A percentile compares a stretch with the other conserved stretches of the same genome.
phyloP scores from a whole-genome alignment of 2,797 vertebrate species.

The Sebastolobus alascanus region DNA sequence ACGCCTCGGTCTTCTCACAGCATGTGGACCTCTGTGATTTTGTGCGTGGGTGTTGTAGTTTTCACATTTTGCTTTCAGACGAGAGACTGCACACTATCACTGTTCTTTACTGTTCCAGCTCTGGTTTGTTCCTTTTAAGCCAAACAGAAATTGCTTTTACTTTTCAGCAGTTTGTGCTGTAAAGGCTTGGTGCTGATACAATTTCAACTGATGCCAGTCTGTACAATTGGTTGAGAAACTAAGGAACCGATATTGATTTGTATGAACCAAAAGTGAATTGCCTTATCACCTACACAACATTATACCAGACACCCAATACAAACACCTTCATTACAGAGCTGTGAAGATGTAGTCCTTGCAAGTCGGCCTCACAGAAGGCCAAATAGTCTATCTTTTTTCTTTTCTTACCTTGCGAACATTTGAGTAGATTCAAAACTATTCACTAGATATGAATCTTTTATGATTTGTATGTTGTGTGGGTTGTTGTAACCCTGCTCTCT shows the following conservation, averaged over 20 bases:
- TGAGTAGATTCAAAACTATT: not conserved
- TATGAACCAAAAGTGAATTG: constrained; percentile 57
- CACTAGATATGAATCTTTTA: not conserved
- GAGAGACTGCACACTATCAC: constrained; percentile 14
- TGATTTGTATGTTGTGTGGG: not conserved
- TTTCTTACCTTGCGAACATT: not conserved
- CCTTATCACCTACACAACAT: constrained; percentile 51
- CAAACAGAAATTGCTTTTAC: constrained; percentile 56
- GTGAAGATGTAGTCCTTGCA: constrained; percentile 19
- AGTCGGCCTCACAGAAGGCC: constrained; percentile 7
- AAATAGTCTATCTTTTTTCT: not conserved
- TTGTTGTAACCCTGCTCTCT: not conserved
- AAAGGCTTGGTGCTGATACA: constrained; percentile 20
- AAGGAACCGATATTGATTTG: constrained; percentile 52
- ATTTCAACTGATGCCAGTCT: constrained; percentile 26
- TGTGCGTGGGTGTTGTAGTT: constrained; percentile 45
- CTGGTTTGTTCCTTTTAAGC: constrained; percentile 42
- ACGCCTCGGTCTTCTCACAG: constrained; percentile 27
- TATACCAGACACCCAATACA: constrained; percentile 48
- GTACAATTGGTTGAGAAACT: constrained; percentile 33
- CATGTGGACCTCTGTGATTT: constrained; percentile 35
- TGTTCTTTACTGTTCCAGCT: constrained; percentile 37
- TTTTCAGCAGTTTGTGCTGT: constrained; percentile 15
- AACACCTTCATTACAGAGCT: constrained; percentile 53
- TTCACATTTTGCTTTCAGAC: constrained; percentile 51